phyloP scores from a whole-genome alignment of 2,113 vertebrate genomes.

The Columbina picui region DNA sequence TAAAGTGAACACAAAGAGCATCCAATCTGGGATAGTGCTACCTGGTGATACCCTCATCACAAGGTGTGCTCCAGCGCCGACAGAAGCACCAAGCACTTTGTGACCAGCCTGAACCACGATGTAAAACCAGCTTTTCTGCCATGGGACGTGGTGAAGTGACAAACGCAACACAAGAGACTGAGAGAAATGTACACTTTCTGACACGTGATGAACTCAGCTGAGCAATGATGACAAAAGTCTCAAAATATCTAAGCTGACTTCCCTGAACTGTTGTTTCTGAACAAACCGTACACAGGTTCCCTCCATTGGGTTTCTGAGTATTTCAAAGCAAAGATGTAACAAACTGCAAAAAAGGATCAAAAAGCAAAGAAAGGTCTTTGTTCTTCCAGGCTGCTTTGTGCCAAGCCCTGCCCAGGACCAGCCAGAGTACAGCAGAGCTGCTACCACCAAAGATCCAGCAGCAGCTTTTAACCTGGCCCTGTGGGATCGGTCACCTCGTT shows the following conservation, averaged over 20 bases:
- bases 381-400: not conserved
- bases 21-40: not conserved
- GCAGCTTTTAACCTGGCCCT: not conserved
- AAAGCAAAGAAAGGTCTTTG: not conserved
- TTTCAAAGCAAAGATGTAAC: not conserved
- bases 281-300: not conserved
- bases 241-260: not conserved
- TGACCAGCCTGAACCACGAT: not conserved
- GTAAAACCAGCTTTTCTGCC: not conserved
- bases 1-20: not conserved
- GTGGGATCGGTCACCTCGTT: not conserved
- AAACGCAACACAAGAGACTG: not conserved
- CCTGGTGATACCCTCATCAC: not conserved
- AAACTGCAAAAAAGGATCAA: not conserved
- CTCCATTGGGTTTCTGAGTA: not conserved
- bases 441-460: fast-evolving
- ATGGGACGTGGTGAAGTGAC: not conserved
- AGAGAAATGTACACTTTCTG: not conserved
- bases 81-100: not conserved
- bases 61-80: not conserved
- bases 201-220: not conserved
- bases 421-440: not conserved
- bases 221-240: not conserved
- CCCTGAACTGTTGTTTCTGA: not conserved
- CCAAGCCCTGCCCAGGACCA: not conserved